Conservation (phyloP, 2,113 vertebrate species). For the Corythornis vintsioides region DNA sequence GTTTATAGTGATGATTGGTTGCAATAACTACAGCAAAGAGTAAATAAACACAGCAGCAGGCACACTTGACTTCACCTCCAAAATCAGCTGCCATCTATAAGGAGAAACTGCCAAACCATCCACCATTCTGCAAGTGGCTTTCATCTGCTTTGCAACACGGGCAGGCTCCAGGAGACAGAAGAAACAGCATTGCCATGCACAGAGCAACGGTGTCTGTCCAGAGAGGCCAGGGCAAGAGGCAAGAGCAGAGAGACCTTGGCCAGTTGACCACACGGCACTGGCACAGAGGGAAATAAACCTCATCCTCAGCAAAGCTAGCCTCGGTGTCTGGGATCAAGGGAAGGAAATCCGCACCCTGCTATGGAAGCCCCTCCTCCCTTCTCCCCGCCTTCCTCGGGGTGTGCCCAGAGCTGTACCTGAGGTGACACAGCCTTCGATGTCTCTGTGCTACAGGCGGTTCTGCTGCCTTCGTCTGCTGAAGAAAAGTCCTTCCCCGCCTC, state of each 20-base stretch:
- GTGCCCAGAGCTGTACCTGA: not conserved
- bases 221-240: not conserved
- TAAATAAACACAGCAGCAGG: conserved; percentile 16
- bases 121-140: not conserved
- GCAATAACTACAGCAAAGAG: conserved; percentile 23
- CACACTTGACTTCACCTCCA: not conserved
- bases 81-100: not conserved
- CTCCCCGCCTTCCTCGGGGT: not conserved
- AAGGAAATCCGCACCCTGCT: not conserved
- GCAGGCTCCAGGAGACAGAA: not conserved
- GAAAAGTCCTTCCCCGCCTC: not conserved
- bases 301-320: not conserved
- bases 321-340: not conserved
- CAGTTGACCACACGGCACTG: not conserved
- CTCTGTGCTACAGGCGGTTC: not conserved
- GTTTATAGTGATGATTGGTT: not conserved
- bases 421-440: fast-evolving
- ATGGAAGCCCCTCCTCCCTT: not conserved
- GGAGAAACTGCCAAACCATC: not conserved
- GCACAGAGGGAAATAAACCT: not conserved
- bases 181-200: not conserved
- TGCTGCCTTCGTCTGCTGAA: not conserved
- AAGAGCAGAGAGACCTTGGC: not conserved
- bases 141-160: not conserved
- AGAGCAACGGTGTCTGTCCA: not conserved